A percentile compares a stretch with the other conserved stretches of the same genome.
Conservation (phyloP, 2,888 invertebrate genomes). For the Pimpla rufipes region DNA sequence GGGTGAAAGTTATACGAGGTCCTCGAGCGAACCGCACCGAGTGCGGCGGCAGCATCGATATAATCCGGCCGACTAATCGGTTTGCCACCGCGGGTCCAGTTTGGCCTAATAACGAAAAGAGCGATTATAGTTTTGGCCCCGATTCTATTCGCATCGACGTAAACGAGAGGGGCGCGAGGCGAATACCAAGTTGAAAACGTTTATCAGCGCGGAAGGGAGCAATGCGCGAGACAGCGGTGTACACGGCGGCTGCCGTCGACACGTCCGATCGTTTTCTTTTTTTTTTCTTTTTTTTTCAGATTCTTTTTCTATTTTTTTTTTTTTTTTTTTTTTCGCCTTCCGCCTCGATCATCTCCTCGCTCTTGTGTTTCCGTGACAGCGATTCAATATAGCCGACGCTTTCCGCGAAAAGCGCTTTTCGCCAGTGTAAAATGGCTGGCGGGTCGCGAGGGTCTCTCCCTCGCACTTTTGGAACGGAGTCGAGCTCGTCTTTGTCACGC, state of each 20-base stretch:
- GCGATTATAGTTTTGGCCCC: background rate
- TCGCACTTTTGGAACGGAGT: background rate
- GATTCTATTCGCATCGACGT: background rate
- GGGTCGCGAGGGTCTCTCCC: conserved; percentile 34
- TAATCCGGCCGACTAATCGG: too few relatives aligned
- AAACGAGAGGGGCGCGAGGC: background rate
- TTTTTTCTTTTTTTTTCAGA: conserved; percentile 33
- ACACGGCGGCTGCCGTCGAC: conserved; percentile 65
- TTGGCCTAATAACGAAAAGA: background rate
- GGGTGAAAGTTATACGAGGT: too few relatives aligned
- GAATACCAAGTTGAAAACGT: background rate
- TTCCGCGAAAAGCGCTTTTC: conserved; percentile 60
- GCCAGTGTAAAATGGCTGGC: conserved; percentile 68
- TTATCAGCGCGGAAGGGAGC: background rate
- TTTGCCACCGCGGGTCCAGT: too few relatives aligned
- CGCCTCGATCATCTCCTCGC: conserved; percentile 64
- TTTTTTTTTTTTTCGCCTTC: conserved; percentile 58
- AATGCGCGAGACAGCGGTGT: conserved; percentile 3
- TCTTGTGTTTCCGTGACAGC: conserved; percentile 26
- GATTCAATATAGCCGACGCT: conserved; percentile 42
- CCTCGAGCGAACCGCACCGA: too few relatives aligned
- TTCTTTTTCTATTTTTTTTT: conserved; percentile 52
- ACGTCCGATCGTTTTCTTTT: conserved; percentile 66
- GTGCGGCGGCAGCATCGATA: too few relatives aligned
- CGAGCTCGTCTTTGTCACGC: conserved; percentile 53